These are phyloP conservation scores for Euclidia mi DNA, from an alignment of 2,888 invertebrate species.

Conservation along the genomic window DNA sequence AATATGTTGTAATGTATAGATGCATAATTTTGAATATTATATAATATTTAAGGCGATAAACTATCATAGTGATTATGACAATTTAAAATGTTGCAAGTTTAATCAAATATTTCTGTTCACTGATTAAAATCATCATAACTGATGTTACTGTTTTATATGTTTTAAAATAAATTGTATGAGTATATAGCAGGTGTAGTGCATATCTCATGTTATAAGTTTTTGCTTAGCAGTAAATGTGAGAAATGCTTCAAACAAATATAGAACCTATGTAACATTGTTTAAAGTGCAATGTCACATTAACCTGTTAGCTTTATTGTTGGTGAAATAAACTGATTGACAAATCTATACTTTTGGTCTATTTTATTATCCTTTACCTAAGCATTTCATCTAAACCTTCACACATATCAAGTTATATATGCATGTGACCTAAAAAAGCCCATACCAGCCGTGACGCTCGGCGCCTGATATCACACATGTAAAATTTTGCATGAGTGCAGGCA, in stretches of 20 bases:
- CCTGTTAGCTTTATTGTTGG: conserved; percentile 64
- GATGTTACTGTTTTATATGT: neutral
- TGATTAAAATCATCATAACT: too few species aligned
- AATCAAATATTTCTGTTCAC: neutral
- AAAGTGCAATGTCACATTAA: conserved; percentile 44
- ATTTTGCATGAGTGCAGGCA: too few species aligned
- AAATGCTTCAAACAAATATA: conserved; percentile 12
- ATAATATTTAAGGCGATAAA: neutral
- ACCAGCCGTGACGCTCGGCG: too few species aligned
- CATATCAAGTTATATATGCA: too few species aligned
- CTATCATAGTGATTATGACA: conserved; percentile 1
- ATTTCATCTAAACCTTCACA: too few species aligned
- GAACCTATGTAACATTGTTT: conserved; percentile 31
- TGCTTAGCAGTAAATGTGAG: conserved; percentile 1
- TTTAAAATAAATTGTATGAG: conserved; percentile 3
- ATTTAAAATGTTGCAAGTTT: conserved; percentile 7
- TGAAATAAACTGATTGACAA: conserved; percentile 72
- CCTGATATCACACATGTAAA: too few species aligned
- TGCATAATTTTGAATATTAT: conserved; percentile 16
- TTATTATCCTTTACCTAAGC: too few species aligned
- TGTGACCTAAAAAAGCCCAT: too few species aligned
- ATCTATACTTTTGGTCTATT: conserved; percentile 18
- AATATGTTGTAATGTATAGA: conserved; percentile 19
- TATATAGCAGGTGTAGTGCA: neutral
- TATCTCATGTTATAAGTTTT: neutral